Base-by-base conservation (phyloP, 2,888 invertebrate species). In the Leucophenga maculata region DNA sequence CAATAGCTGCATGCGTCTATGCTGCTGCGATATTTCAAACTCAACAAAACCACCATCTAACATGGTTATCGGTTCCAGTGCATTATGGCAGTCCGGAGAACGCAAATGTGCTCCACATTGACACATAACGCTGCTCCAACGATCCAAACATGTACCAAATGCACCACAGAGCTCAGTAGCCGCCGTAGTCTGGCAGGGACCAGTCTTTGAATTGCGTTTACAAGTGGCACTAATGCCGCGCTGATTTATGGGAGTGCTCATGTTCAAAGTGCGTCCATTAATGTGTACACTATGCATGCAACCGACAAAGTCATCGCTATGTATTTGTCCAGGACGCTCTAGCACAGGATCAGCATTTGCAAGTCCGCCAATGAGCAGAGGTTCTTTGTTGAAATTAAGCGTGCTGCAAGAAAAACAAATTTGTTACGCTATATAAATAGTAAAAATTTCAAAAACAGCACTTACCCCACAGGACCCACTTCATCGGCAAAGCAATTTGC, bases 281-380 rank as follows among this genome's bases (percentile, higher is more conserved):
- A 98, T 92, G 0, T 94, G 92, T 1, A 97, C 94, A 77, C 96
- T 96, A 84, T 97, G 96, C 76, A 98, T 92, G 85, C 98, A 98
- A 6, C 98, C 98, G 16, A 97, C 93, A 72, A 98, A 93, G 86
- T 98, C 97, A 85, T 97, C 97, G 0, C 97, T 94, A 81, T 94
- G 94, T 50, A 98, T 92, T 89, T 97, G 97, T 0, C 96, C 96
- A 0, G 95, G 95, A 57, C 97, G 91, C 86, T 97, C 96, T 31
- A 97, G 88, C 0, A 97, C 93, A 14, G 96, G 95, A 88, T 96
- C 95, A 0, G 97, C 95, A 76, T 93, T 93, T 59, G 92, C 90
- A 46, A 98, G 89, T 8, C 98, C 98, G 22, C 97, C 97, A 75
- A 98, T 91, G 59, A 94, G 91, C 70, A 98, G 89, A 0, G 94